Evolutionary conservation across 1,140 invertebrate species (phyloP).

Genomic region (Sinonovacula constricta): DNA sequence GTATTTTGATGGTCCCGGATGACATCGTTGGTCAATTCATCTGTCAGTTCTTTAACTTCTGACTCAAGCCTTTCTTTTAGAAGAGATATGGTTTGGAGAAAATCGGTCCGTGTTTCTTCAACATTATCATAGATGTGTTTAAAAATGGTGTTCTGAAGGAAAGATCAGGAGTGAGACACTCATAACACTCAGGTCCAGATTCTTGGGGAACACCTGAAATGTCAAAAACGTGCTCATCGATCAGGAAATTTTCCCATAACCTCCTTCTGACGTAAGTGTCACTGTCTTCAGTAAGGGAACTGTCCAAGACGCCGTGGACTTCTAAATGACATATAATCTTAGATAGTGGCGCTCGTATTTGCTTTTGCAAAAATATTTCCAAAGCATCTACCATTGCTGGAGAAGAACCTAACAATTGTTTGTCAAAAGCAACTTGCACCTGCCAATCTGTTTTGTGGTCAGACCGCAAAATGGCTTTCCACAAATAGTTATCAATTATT

Average conservation of each 20-base stretch:
- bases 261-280: neutral
- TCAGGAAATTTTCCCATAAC: neutral
- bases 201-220: conserved; percentile 2
- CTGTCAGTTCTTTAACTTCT: conserved; percentile 10
- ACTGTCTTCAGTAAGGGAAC: conserved; percentile 14
- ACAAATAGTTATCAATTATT: conserved; percentile 41
- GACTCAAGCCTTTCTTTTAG: conserved; percentile 12
- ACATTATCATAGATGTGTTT: conserved; percentile 5
- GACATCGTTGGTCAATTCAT: conserved; percentile 12
- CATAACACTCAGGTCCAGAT: conserved; percentile 36
- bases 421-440: conserved; percentile 32
- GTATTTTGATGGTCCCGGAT: conserved; percentile 9
- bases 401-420: conserved; percentile 9
- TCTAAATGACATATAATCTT: conserved; percentile 32
- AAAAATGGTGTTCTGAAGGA: conserved; percentile 18
- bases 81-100: neutral
- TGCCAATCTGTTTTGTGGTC: conserved; percentile 17
- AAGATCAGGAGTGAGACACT: conserved; percentile 20
- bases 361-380: neutral
- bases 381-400: conserved; percentile 27
- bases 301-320: conserved; percentile 8
- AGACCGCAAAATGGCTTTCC: neutral
- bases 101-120: conserved; percentile 23
- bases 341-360: conserved; percentile 15
- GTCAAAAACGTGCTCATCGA: conserved; percentile 1